Base-by-base conservation (phyloP, 1,140 invertebrate species). In the Drosophila obscura region DNA sequence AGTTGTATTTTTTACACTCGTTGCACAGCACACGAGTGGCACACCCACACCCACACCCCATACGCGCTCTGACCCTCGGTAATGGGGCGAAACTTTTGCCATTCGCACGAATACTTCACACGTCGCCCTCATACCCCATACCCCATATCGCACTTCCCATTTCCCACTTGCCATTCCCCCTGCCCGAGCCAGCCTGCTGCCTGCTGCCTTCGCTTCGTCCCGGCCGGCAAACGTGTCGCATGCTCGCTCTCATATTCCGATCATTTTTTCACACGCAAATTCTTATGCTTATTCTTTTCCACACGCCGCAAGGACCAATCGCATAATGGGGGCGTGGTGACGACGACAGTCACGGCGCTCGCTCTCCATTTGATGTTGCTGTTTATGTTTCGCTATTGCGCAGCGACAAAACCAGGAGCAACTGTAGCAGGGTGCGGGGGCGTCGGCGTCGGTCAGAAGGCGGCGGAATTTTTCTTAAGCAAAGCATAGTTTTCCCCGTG, bases 241-340 rank as follows among this genome's bases (percentile, higher is more conserved):
- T 68, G 67, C 67, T 73, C 65, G 78, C 77, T 81, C 74, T 87
- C 66, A 87, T 78, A 81, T 79, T 85, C 73, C 73, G 80, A 90
- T 90, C 87, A 90, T 84, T 90, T 90, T 90, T 90, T 90, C 87
- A 90, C 87, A 90, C 88, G 80, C 77, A 90, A 90, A 90, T 84
- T 90, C 88, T 90, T 90, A 81, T 90, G 82, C 80, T 84, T 88
- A 87, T 90, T 90, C 87, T 90, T 87, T 90, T 87, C 73, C 87
- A 78, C 80, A 77, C 73, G 82, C 83, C 80, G 79, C 88, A 90
- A 90, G 87, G 87, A 90, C 88, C 88, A 90, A 90, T 90, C 77
- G 82, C 80, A 90, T 80, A 81, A 90, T 83, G 77, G 88, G 82
- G 88, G 88, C 88, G 88, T 90, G 88, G 87, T 90, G 80, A 76